These are phyloP conservation scores for Hypomecis punctinalis DNA, from an alignment of 2,888 invertebrate genomes.

Conservation along the genomic window DNA sequence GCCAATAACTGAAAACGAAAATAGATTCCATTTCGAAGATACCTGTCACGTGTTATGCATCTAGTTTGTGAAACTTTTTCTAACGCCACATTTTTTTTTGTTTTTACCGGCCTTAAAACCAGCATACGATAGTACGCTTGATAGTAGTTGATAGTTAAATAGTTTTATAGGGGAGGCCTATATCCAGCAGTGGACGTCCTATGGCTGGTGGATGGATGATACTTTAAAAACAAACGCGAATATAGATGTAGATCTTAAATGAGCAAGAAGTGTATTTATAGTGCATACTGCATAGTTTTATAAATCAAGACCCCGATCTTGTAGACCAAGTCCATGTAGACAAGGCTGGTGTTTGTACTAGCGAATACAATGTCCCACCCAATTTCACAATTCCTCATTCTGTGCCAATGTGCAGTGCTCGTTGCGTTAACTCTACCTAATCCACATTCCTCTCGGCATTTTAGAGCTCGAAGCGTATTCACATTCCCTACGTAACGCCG, in stretches of 20 bases:
- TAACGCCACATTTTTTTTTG: background rate
- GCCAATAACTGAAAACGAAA: conserved; percentile 75
- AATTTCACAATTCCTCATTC: conserved; percentile 26
- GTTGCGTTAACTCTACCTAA: conserved; percentile 16
- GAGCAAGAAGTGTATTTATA: no score
- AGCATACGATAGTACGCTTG: no score
- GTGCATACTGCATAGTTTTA: background rate
- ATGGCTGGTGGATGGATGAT: no score
- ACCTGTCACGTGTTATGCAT: conserved; percentile 29
- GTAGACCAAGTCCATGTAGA: background rate
- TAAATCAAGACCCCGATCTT: background rate
- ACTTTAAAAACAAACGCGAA: no score
- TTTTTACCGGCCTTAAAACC: background rate
- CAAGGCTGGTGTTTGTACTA: background rate
- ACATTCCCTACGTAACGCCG: conserved; percentile 47
- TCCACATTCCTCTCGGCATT: conserved; percentile 30
- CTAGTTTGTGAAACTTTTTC: conserved; percentile 1
- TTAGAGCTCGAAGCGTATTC: conserved; percentile 26
- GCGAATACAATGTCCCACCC: conserved; percentile 12
- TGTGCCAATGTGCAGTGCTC: conserved; percentile 21
- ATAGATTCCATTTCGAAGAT: conserved; percentile 54
- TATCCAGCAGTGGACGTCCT: no score
- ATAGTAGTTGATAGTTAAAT: no score
- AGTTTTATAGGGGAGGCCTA: no score
- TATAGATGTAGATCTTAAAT: no score